These are phyloP conservation scores for Drosophila watanabei DNA, from an alignment of 1,140 invertebrate genomes.

Conservation along the genomic window DNA sequence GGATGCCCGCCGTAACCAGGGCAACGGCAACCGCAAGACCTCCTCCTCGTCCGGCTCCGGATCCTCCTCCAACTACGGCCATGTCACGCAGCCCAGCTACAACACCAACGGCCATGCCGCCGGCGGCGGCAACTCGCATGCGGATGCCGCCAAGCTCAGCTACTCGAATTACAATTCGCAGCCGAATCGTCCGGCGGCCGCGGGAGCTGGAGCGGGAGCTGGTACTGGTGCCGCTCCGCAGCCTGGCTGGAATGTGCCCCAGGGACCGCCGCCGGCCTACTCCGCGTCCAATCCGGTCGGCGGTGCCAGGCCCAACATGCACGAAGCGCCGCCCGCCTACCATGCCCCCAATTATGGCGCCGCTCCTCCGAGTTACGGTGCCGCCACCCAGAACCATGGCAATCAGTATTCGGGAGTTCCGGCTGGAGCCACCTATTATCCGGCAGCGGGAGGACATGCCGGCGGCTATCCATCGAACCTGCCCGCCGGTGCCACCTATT, in stretches of 20 bases:
- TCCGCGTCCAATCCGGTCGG: constrained; percentile 70
- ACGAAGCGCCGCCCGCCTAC: constrained; percentile 73
- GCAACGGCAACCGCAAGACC: constrained; percentile 66
- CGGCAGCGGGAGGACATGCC: constrained; percentile 47
- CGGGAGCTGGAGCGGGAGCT: neutral
- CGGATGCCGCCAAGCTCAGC: constrained; percentile 76
- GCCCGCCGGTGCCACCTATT: constrained; percentile 56
- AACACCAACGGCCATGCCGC: constrained; percentile 47
- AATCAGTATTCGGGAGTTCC: constrained; percentile 58
- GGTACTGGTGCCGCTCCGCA: constrained; percentile 21
- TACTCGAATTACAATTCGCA: constrained; percentile 81
- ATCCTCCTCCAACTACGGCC: constrained; percentile 84
- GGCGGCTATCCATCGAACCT: constrained; percentile 47
- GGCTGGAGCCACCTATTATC: constrained; percentile 71
- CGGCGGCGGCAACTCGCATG: constrained; percentile 70
- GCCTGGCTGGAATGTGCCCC: constrained; percentile 80
- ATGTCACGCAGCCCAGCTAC: constrained; percentile 75
- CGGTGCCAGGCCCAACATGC: constrained; percentile 69
- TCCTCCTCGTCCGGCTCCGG: constrained; percentile 50
- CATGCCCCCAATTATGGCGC: constrained; percentile 69
- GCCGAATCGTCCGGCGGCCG: constrained; percentile 66
- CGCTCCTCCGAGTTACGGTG: constrained; percentile 61
- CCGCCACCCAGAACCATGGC: constrained; percentile 62
- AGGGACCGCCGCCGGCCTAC: constrained; percentile 75
- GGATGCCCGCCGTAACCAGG: constrained; percentile 69